Evolutionary conservation across 1,140 invertebrate genomes (phyloP).

Genomic region (Parasteatoda tepidariorum): DNA sequence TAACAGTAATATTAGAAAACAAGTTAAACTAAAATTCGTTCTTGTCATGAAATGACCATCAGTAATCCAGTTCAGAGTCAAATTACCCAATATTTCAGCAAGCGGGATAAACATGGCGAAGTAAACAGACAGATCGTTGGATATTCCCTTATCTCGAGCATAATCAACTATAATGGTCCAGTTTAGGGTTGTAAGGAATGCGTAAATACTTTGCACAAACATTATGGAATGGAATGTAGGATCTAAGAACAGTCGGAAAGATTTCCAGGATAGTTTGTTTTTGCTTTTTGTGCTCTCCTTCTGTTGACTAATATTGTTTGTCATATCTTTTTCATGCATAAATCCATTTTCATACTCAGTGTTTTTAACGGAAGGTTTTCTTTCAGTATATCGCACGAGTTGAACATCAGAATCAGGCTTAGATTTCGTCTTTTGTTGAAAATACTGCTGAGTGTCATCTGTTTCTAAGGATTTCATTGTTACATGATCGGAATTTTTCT

Average conservation of each 20-base stretch:
- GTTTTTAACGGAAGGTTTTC: neutral
- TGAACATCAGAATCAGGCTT: neutral
- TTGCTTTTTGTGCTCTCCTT: neutral
- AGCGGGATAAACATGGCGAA: neutral
- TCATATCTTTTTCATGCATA: too few relatives aligned
- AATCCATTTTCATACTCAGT: too few relatives aligned
- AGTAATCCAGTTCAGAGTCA: neutral
- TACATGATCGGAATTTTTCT: neutral
- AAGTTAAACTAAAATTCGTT: neutral
- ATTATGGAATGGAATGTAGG: neutral
- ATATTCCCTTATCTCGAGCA: neutral
- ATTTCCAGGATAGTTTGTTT: neutral
- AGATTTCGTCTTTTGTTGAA: too few relatives aligned
- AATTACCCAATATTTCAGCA: neutral
- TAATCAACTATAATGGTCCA: neutral
- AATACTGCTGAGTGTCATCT: neutral
- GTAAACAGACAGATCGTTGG: neutral
- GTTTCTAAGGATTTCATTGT: neutral
- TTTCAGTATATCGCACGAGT: too few relatives aligned
- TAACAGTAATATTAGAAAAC: neutral
- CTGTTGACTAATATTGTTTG: neutral
- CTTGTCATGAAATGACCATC: neutral
- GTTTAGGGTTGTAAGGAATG: neutral
- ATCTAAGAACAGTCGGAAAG: neutral
- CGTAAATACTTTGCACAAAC: neutral